These are phyloP conservation scores for Siderastrea radians DNA, from an alignment of 92 coral and sea anemone genomes.

Conservation along the genomic window DNA sequence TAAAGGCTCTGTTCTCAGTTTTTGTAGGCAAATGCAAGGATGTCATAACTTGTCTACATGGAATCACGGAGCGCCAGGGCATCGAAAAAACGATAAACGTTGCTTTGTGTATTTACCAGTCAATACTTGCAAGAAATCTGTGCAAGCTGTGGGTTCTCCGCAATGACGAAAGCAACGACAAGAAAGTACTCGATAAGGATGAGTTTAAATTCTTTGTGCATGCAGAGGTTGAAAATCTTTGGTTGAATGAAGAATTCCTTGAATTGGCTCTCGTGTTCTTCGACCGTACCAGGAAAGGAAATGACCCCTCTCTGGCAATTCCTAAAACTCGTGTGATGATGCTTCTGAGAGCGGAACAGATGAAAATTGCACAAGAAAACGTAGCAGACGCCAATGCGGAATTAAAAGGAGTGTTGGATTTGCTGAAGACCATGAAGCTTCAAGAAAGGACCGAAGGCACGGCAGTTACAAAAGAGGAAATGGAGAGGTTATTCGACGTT, in stretches of 20 bases:
- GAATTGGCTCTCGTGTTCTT: conserved; percentile 40
- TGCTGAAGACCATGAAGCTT: conserved; percentile 12
- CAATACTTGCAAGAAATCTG: conserved; percentile 75
- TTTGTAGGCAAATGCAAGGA: conserved; percentile 66
- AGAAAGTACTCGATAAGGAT: conserved; percentile 27
- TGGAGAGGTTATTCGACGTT: conserved; percentile 4
- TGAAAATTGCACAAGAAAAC: conserved; percentile 15
- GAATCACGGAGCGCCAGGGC: conserved; percentile 12
- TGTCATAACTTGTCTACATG: conserved; percentile 39
- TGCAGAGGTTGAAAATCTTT: conserved; percentile 23
- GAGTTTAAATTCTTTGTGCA: conserved; percentile 55
- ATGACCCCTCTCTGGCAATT: conserved; percentile 36
- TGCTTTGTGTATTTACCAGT: conserved; percentile 63
- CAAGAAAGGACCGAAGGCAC: too few species aligned
- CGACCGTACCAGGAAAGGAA: conserved; percentile 21
- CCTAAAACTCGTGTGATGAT: conserved; percentile 54
- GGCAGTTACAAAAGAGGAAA: conserved; percentile 24
- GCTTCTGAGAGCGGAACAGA: conserved; percentile 41
- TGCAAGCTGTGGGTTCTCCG: conserved; percentile 58
- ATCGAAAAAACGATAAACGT: conserved; percentile 20
- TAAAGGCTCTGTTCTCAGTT: conserved; percentile 30
- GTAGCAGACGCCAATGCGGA: not conserved
- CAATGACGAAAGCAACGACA: not conserved
- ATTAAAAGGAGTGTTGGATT: conserved; percentile 1
- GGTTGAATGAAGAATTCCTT: conserved; percentile 47